Conservation (phyloP, 64 coral and sea anemone species). For the Platygyra sinensis region DNA sequence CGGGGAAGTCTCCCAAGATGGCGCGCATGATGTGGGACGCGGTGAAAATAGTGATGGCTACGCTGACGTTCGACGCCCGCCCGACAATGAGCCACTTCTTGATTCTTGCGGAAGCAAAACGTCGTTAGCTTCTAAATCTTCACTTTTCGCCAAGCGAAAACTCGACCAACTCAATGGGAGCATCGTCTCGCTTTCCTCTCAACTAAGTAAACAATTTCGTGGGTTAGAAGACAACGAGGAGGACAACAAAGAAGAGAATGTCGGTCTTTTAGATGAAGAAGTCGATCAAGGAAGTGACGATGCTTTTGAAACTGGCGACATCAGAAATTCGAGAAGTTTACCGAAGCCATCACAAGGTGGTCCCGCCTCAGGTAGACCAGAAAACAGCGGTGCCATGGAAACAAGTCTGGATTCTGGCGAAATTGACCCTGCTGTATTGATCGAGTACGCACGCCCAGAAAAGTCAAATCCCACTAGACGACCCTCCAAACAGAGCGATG, state of each 20-base stretch:
- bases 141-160: slow-evolving; percentile 8
- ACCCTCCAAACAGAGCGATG: slow-evolving; percentile 22
- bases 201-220: slow-evolving; percentile 16
- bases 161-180: slow-evolving; percentile 4
- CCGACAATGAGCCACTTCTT: background rate
- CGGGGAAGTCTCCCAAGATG: background rate
- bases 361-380: background rate
- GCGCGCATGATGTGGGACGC: background rate
- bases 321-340: background rate
- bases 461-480: background rate
- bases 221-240: background rate
- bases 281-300: slow-evolving; percentile 23
- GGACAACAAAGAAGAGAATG: slow-evolving; percentile 20
- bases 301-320: slow-evolving; percentile 2
- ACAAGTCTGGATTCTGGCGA: background rate
- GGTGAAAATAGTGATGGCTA: background rate
- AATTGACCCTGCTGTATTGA: background rate
- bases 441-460: background rate
- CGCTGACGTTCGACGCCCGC: background rate
- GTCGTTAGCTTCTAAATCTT: background rate
- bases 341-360: background rate
- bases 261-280: background rate
- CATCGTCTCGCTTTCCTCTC: slow-evolving; percentile 16
- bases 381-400: background rate
- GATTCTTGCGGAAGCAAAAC: slow-evolving; percentile 12